Conservation (phyloP, 2,797 vertebrate species). For the Danionella dracula region DNA sequence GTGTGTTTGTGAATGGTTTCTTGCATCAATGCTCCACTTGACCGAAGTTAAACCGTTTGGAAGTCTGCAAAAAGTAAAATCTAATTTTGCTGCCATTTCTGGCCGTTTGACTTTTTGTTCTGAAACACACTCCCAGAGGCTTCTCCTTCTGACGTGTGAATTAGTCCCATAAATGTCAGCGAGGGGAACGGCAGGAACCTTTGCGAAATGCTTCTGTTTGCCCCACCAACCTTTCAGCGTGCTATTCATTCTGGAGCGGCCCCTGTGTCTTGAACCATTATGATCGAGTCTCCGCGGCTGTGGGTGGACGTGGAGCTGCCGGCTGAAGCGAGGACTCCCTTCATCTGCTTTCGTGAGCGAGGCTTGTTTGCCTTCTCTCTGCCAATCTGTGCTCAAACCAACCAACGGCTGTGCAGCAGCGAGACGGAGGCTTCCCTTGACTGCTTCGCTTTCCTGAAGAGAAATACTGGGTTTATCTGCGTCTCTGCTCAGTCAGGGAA, state of each 20-base stretch:
- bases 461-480: conserved; percentile 3
- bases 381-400: conserved; percentile 26
- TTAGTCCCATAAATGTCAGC: conserved; percentile 20
- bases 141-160: conserved; percentile 14
- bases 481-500: conserved; percentile 15
- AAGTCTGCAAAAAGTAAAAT: conserved; percentile 9
- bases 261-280: conserved; percentile 14
- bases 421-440: conserved; percentile 1
- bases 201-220: not conserved
- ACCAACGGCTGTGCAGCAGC: not conserved
- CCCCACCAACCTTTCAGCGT: conserved; percentile 18
- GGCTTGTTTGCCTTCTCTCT: conserved; percentile 26
- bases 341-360: conserved; percentile 12
- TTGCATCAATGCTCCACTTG: conserved; percentile 28
- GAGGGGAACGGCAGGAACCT: conserved; percentile 12
- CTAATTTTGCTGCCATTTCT: conserved; percentile 13
- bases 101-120: not conserved
- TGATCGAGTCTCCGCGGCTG: conserved; percentile 18
- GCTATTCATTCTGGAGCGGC: conserved; percentile 5
- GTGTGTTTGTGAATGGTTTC: conserved; percentile 52
- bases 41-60: not conserved
- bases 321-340: conserved; percentile 15
- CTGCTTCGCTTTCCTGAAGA: conserved; percentile 14
- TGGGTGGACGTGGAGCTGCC: conserved; percentile 25
- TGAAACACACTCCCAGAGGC: conserved; percentile 1